Conservation (phyloP, 2,888 invertebrate species). For the Peribatodes rhomboidaria region DNA sequence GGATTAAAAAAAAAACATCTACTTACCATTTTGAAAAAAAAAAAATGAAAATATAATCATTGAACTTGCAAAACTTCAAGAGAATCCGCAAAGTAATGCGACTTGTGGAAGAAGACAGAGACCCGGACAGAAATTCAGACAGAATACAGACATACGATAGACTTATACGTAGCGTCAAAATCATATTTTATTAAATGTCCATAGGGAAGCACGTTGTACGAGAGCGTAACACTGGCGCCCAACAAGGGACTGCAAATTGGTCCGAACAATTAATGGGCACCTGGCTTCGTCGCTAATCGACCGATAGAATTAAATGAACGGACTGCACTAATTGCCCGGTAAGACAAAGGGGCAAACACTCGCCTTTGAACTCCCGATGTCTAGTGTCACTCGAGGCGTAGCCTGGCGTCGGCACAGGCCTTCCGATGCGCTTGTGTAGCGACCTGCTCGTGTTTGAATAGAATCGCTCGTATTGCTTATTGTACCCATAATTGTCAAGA, state of each 20-base stretch:
- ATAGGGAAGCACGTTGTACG: slow-evolving; percentile 58
- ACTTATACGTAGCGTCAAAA: slow-evolving; percentile 53
- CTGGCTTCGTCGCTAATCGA: slow-evolving; percentile 83
- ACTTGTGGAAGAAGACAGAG: too few species aligned
- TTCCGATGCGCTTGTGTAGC: slow-evolving; percentile 51
- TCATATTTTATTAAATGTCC: slow-evolving; percentile 52
- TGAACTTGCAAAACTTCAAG: too few species aligned
- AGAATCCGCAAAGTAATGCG: too few species aligned
- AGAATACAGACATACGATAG: slow-evolving; percentile 54
- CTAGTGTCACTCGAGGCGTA: slow-evolving; percentile 83
- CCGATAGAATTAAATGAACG: slow-evolving; percentile 86
- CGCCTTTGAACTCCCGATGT: slow-evolving; percentile 80
- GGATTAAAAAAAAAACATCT: too few species aligned
- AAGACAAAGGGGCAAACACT: slow-evolving; percentile 86
- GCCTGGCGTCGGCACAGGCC: slow-evolving; percentile 64
- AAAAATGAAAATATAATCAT: too few species aligned
- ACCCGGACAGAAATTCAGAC: too few species aligned
- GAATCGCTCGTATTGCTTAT: slow-evolving; percentile 8
- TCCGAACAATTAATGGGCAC: slow-evolving; percentile 81
- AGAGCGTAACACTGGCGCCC: slow-evolving; percentile 63
- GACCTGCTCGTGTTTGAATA: slow-evolving; percentile 10
- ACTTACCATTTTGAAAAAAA: too few species aligned
- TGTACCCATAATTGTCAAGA: slow-evolving; percentile 5
- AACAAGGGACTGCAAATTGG: slow-evolving; percentile 75
- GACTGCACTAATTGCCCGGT: slow-evolving; percentile 84